These are phyloP conservation scores for Eueremaeus valkanovi DNA, from an alignment of 2,888 invertebrate species.

Conservation along the genomic window DNA sequence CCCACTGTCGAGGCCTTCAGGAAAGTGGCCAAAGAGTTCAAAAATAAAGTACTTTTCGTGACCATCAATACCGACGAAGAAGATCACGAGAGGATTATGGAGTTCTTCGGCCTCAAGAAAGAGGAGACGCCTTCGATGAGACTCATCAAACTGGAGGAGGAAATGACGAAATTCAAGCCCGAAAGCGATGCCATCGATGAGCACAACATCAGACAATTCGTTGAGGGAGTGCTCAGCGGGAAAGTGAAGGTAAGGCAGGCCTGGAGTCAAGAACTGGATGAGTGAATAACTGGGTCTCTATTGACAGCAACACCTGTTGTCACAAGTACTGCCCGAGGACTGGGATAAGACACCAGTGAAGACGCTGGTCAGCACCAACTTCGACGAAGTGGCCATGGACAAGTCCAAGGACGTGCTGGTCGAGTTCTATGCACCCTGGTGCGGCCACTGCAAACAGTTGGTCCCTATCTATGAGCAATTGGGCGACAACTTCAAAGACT, in stretches of 20 bases:
- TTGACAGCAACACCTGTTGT: conserved; percentile 75
- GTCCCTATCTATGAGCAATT: conserved; percentile 94
- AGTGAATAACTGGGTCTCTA: neutral
- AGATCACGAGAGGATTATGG: conserved; percentile 93
- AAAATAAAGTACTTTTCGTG: conserved; percentile 87
- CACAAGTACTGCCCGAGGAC: conserved; percentile 89
- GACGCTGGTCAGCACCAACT: conserved; percentile 87
- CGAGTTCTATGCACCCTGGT: conserved; percentile 98
- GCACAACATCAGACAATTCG: conserved; percentile 71
- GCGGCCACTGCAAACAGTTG: conserved; percentile 95
- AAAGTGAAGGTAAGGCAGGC: conserved; percentile 69
- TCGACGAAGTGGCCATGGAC: conserved; percentile 85
- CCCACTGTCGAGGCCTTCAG: conserved; percentile 74
- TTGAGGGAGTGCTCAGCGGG: conserved; percentile 82
- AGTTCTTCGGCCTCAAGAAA: conserved; percentile 98
- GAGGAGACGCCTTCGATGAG: conserved; percentile 86
- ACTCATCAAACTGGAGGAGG: conserved; percentile 89
- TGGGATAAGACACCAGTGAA: conserved; percentile 96
- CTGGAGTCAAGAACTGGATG: neutral
- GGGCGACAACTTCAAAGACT: conserved; percentile 84
- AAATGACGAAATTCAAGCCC: conserved; percentile 94
- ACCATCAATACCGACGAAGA: conserved; percentile 91
- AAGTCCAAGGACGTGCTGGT: conserved; percentile 86
- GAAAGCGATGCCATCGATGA: conserved; percentile 63
- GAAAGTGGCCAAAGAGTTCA: conserved; percentile 80